These are phyloP conservation scores for Dolichotis patagonum DNA, from an alignment of 2,113 vertebrate species.

Conservation along the genomic window DNA sequence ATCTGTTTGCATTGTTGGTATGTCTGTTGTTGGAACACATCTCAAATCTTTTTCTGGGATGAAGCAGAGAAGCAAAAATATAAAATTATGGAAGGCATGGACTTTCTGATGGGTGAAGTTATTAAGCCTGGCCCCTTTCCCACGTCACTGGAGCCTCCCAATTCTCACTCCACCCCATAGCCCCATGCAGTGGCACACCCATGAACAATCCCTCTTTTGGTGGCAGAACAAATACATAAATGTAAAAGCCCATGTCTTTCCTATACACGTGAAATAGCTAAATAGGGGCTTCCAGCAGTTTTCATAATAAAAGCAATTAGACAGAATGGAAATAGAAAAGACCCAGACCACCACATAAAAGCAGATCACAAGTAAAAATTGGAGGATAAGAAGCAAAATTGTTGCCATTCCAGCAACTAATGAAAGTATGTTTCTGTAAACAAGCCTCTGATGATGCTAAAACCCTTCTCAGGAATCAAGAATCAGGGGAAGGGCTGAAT, in stretches of 20 bases:
- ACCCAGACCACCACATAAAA: constrained; percentile 41
- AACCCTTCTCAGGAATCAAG: constrained; percentile 79
- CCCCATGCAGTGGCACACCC: not conserved
- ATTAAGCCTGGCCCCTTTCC: constrained; percentile 13
- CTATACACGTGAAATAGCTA: not conserved
- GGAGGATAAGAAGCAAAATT: constrained; percentile 62
- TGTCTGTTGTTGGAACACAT: not conserved
- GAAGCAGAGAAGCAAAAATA: constrained; percentile 39
- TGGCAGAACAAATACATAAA: constrained; percentile 20
- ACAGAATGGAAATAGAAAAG: constrained; percentile 8
- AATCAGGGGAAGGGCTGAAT: constrained; percentile 73
- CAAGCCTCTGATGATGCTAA: constrained; percentile 69
- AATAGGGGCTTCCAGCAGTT: not conserved
- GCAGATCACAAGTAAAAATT: constrained; percentile 28
- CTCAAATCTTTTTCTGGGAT: constrained; percentile 19
- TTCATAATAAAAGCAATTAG: constrained; percentile 27
- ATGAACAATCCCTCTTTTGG: not conserved
- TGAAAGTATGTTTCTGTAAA: constrained; percentile 72
- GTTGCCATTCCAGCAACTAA: constrained; percentile 65
- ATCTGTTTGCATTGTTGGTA: not conserved
- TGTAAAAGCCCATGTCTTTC: not conserved
- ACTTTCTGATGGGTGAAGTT: not conserved
- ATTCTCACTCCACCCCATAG: not conserved
- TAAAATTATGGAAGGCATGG: not conserved
- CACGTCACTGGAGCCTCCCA: not conserved